These are phyloP conservation scores for Lepilemur septentrionalis DNA, from an alignment of 2,797 vertebrate species.

Conservation along the genomic window DNA sequence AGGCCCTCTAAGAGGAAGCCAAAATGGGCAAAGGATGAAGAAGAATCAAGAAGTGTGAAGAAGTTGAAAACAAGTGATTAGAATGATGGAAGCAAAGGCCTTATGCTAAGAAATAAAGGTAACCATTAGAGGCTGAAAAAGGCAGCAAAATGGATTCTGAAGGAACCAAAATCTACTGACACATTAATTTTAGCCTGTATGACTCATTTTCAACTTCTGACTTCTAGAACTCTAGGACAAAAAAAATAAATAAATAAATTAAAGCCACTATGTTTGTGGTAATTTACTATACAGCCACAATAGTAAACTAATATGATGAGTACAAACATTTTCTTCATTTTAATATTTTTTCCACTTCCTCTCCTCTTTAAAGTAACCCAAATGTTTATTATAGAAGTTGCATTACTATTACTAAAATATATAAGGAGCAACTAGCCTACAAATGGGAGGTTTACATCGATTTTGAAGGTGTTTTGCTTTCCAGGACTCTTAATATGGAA, in stretches of 20 bases:
- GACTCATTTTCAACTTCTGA: not conserved
- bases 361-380: not conserved
- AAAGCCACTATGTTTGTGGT: not conserved
- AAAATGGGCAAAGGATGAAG: not conserved
- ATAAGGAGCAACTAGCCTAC: not conserved
- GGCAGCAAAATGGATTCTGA: not conserved
- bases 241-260: not conserved
- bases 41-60: not conserved
- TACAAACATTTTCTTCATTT: not conserved
- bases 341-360: not conserved
- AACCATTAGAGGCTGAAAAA: not conserved
- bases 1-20: not conserved
- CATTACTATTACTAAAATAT: not conserved
- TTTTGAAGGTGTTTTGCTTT: not conserved
- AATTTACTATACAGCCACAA: not conserved
- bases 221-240: not conserved
- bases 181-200: too few relatives aligned
- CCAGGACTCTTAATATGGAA: not conserved
- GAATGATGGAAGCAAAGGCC: not conserved
- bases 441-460: not conserved
- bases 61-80: not conserved
- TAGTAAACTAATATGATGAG: not conserved
- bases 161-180: not conserved
- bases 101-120: not conserved
- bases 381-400: not conserved